Conservation (phyloP, 2,113 vertebrate genomes). For the Tenrec ecaudatus region DNA sequence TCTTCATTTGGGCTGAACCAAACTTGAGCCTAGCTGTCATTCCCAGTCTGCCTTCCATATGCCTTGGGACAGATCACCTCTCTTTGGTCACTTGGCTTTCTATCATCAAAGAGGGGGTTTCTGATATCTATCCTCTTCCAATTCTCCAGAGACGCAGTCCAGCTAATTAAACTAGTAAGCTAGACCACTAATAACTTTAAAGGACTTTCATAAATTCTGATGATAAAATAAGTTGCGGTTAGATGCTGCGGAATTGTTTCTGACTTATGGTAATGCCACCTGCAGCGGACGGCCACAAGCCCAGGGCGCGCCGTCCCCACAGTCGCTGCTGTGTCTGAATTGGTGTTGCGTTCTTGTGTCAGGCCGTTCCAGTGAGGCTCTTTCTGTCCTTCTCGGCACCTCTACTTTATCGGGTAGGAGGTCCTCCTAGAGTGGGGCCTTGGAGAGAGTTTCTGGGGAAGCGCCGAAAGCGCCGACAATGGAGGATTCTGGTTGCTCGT, state of each 20-base stretch:
- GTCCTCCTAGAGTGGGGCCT: background rate
- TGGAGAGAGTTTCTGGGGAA: background rate
- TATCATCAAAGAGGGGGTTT: slow-evolving; percentile 7
- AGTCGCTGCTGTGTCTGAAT: too few species aligned
- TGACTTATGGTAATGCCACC: too few species aligned
- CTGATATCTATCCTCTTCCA: background rate
- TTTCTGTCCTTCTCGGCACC: too few species aligned
- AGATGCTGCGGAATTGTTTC: too few species aligned
- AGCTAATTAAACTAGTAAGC: background rate
- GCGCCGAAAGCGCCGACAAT: background rate
- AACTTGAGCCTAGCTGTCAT: slow-evolving; percentile 30
- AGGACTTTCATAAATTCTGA: background rate
- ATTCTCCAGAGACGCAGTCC: background rate
- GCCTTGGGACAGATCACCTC: slow-evolving; percentile 15
- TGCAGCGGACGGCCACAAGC: too few species aligned
- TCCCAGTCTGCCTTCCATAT: slow-evolving; percentile 15
- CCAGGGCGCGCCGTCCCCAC: too few species aligned
- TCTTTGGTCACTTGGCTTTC: slow-evolving; percentile 48
- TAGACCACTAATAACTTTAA: slow-evolving; percentile 19
- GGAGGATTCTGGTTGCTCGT: background rate
- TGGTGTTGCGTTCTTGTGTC: too few species aligned
- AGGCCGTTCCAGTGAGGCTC: too few species aligned
- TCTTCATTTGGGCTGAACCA: slow-evolving; percentile 43
- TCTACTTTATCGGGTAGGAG: too few species aligned
- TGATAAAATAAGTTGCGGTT: background rate